Percentiles rank a stretch among this genome's conserved stretches.
Evolutionary conservation across 2,888 invertebrate species (phyloP).

Genomic region (Dynastes grantii): DNA sequence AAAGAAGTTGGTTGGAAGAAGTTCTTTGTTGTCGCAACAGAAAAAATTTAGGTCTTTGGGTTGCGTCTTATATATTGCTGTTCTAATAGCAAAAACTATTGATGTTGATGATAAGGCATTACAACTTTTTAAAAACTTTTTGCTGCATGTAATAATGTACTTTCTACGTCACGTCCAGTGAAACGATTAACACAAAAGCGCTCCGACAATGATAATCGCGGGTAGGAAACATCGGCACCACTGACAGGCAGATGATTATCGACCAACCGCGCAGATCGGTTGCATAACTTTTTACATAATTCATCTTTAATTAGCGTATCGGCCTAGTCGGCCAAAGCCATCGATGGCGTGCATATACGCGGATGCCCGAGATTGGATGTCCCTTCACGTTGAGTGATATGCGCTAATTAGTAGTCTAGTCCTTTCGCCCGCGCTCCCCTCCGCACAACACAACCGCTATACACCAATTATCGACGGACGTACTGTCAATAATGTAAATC

Average conservation of each 20-base stretch:
- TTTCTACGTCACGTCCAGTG: no score
- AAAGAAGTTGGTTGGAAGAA: no score
- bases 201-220: no score
- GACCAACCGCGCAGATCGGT: conserved; percentile 15
- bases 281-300: conserved; percentile 53
- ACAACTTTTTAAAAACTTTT: no score
- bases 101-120: no score
- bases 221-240: neutral
- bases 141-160: no score
- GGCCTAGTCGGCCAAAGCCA: neutral
- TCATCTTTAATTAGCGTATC: conserved; percentile 54
- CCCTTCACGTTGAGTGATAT: conserved; percentile 41
- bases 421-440: neutral
- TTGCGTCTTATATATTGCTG: no score
- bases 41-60: no score
- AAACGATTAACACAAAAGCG: no score
- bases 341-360: conserved; percentile 2
- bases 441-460: neutral
- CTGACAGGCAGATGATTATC: conserved; percentile 33
- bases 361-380: conserved; percentile 35
- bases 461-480: conserved; percentile 38
- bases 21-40: no score
- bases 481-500: conserved; percentile 41
- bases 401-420: conserved; percentile 39
- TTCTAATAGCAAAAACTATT: no score